phyloP scores from a whole-genome alignment of 1,140 invertebrate genomes.

The Neomicropteryx cornuta region DNA sequence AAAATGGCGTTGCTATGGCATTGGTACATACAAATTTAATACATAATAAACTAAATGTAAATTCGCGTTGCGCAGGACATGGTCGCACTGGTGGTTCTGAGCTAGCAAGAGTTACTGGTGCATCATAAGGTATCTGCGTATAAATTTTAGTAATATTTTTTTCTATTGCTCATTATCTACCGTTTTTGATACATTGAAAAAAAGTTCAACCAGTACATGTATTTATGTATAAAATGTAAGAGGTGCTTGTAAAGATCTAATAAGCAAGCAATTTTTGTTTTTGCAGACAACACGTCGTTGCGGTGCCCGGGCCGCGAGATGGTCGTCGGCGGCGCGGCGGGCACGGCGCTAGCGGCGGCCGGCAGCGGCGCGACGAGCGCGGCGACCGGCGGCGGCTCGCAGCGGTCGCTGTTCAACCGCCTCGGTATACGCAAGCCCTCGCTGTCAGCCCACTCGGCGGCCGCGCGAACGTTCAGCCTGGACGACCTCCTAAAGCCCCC shows the following conservation, averaged over 20 bases:
- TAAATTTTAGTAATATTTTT: no score
- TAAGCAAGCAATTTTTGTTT: no score
- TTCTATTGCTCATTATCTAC: no score
- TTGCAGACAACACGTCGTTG: slow-evolving; percentile 5
- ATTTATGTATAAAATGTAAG: not conserved
- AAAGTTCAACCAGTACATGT: no score
- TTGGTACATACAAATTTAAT: no score
- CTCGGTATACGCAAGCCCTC: slow-evolving; percentile 72
- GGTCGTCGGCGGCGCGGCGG: slow-evolving; percentile 9
- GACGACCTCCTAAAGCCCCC: slow-evolving; percentile 68
- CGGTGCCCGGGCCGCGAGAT: slow-evolving; percentile 3
- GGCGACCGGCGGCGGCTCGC: slow-evolving; percentile 31
- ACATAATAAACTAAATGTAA: no score
- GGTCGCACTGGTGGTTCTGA: no score
- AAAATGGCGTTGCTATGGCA: no score
- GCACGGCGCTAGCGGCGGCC: slow-evolving; percentile 10
- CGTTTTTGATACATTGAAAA: no score
- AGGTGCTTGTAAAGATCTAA: not conserved
- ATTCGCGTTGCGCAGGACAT: no score
- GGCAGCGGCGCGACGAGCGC: slow-evolving; percentile 25
- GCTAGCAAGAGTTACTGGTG: no score
- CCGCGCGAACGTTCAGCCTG: slow-evolving; percentile 65
- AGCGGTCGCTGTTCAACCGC: slow-evolving; percentile 58
- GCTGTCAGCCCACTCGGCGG: slow-evolving; percentile 57
- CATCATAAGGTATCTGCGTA: no score